A percentile compares a stretch with the other conserved stretches of the same genome.
Evolutionary conservation across 2,113 vertebrate species (phyloP).

Genomic region (Prochilodus magdalenae): DNA sequence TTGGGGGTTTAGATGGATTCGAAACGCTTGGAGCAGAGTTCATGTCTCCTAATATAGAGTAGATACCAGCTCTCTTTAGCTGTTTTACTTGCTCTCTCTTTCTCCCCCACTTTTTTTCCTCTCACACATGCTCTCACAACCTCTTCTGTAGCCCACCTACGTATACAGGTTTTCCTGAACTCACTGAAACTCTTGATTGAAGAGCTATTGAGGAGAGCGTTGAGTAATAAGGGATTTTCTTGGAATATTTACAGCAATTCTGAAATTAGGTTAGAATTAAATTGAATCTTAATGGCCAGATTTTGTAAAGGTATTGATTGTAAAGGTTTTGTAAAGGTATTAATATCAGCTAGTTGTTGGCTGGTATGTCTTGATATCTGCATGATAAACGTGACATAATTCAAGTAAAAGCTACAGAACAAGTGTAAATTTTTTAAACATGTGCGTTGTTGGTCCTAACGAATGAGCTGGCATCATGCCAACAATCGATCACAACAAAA

Average conservation of each 20-base stretch:
- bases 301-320: background rate
- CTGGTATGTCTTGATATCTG: no score
- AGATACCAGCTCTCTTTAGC: constrained; percentile 26
- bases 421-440: no score
- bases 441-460: no score
- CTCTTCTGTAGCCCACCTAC: background rate
- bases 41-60: constrained; percentile 60
- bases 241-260: background rate
- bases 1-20: constrained; percentile 46
- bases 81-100: background rate
- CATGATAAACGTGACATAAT: no score
- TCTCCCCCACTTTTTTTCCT: background rate
- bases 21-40: constrained; percentile 49
- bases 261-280: no score
- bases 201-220: background rate
- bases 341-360: no score
- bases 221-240: background rate
- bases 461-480: no score
- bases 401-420: no score
- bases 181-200: background rate
- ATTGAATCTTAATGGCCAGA: background rate
- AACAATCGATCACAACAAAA: no score
- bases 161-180: constrained; percentile 5
- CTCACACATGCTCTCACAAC: constrained; percentile 20
- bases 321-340: no score